Base-by-base conservation (phyloP, 2,113 vertebrate species). In the Prionailurus viverrinus region DNA sequence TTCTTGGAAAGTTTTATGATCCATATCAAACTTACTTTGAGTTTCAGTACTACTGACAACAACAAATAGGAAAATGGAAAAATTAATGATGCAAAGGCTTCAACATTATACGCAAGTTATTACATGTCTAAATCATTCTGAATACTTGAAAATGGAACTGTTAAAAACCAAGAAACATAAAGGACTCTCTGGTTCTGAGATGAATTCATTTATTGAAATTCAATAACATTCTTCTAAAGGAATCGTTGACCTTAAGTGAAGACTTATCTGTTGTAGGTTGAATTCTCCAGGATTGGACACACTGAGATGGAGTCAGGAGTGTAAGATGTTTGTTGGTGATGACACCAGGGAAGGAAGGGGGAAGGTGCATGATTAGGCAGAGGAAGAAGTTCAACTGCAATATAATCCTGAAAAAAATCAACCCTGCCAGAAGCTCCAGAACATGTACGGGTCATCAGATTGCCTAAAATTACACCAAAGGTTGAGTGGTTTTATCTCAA, bases 1-100 rank as follows among this genome's bases (percentile, higher is more conserved):
- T 96, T 87, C 25, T 95, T 96, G 51, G 36, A 89, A 97, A 96
- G 53, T 89, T 97, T 96, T 94, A 93, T 96, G 93, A 97, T 76
- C 58, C 71, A 31, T 82, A 87, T 78, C 58, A 96, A 97, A 97
- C 61, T 93, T 85, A 84, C 45, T 96, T 94, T 83, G 55, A 68
- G 33, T 88, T 96, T 88, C 23, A 94, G 1, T 92, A 58, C 53
- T 78, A 76, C 51, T 92, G 53, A 93, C 61, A 96, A 92, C 6
- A 94, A 74, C 63, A 97, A 94, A 79, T 74, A 95, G 27, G 41
- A 97, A 95, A 96, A 80, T 66, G 29, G 15, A 91, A 92, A 97
- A 96, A 96, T 95, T 48, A 94, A 53, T 95, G 36, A 87, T 48
- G 73, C 31, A 81, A 91, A 58, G 14, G 76, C 51, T 95, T 95